Evolutionary conservation across 2,797 vertebrate genomes (phyloP), one percentile per base, ranked within the genome.

Genomic region (Craterocephalus amniculus): DNA sequence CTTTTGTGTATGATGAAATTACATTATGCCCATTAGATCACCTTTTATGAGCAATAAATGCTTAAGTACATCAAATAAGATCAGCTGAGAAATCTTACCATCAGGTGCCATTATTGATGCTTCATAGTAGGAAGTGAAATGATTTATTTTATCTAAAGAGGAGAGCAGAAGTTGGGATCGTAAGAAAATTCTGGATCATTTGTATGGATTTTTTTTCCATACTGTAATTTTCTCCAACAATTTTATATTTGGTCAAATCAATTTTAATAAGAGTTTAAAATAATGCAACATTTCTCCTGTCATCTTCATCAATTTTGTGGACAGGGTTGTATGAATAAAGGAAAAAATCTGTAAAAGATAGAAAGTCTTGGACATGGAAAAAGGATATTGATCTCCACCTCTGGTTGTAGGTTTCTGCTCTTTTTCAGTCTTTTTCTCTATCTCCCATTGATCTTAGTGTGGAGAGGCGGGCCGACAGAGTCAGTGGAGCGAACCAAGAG

Each of bases 381-480:
- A 63, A 57, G 31, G 61, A 45, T 67, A 81, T 70, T 18, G 58
- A 57, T 65, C 49, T 70, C 48, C 29, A 73, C 64, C 64, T 68
- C 56, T 38, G 40, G 67, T 63, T 77, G 58, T 62, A 75, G 66
- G 68, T 87, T 73, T 85, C 65, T 84, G 20, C 54, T 78, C 51
- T 68, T 45, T 55, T 34, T 69, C 40, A 75, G 2, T 12, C 20
- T 66, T 67, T 57, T 20, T 51, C 29, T 81, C 64, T 79, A 55
- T 81, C 61, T 80, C 70, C 83, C 88, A 88, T 90, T 88, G 89
- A 92, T 91, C 86, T 88, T 60, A 60, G 75, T 76, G 79, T 83
- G 63, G 74, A 88, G 84, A 89, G 87, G 86, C 84, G 83, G 89
- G 77, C 81, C 83, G 71, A 87, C 80, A 70, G 88, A 91, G 83